Conservation (phyloP, 2,888 invertebrate genomes). For the Kuschelorhynchus macadamiae region DNA sequence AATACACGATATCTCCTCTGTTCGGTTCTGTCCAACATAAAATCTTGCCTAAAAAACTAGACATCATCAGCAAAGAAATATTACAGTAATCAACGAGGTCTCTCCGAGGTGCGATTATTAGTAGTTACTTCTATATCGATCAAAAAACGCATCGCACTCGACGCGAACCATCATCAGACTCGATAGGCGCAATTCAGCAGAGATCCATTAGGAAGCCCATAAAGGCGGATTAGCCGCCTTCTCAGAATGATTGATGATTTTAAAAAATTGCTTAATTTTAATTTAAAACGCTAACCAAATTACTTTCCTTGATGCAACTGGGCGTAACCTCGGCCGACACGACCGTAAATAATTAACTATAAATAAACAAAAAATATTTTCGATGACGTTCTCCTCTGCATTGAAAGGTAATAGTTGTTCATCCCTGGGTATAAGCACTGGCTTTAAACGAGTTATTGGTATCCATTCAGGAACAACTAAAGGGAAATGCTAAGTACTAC, state of each 20-base stretch:
- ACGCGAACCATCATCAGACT: not conserved
- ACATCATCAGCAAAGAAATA: no score
- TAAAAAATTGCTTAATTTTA: conserved; percentile 29
- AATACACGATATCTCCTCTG: no score
- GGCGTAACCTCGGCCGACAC: conserved; percentile 11
- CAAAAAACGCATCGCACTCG: no score
- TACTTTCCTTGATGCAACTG: conserved; percentile 30
- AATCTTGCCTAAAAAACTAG: no score
- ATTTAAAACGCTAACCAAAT: conserved; percentile 29
- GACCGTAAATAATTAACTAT: conserved; percentile 12
- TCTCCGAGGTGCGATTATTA: no score
- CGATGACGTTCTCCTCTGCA: not conserved
- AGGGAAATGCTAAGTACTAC: no score
- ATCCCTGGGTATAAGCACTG: no score
- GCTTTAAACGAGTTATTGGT: no score
- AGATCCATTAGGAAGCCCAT: conserved; percentile 22
- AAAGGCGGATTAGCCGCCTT: conserved; percentile 13
- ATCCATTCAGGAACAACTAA: no score
- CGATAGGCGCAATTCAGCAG: conserved; percentile 8
- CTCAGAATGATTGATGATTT: conserved; percentile 20
- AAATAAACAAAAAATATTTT: conserved; percentile 10
- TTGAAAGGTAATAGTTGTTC: not conserved
- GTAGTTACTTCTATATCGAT: no score
- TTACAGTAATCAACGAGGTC: no score
- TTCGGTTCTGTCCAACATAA: no score